Conservation (phyloP, 1,140 invertebrate genomes). For the Cataglyphis hispanica region DNA sequence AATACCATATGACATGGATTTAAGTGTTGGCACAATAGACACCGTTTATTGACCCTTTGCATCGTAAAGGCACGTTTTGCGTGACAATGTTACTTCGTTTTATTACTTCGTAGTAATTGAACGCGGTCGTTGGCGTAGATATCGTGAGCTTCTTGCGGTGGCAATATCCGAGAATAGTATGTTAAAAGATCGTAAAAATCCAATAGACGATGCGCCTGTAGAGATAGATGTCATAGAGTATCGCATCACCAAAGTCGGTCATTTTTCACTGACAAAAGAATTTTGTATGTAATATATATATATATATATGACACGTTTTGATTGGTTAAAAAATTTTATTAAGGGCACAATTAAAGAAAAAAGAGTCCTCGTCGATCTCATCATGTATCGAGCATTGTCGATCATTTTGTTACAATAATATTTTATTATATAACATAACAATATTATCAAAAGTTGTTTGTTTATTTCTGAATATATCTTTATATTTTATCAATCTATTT, state of each 20-base stretch:
- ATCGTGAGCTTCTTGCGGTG: constrained; percentile 36
- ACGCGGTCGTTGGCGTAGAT: constrained; percentile 39
- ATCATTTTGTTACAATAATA: not conserved
- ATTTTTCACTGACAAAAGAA: not conserved
- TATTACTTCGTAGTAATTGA: constrained; percentile 53
- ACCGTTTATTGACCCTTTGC: constrained; percentile 37
- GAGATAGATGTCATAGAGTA: not conserved
- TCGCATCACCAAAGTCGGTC: not conserved
- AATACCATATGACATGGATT: constrained; percentile 37
- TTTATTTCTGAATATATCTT: not conserved
- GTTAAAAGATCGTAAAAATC: constrained; percentile 32
- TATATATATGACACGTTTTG: not conserved
- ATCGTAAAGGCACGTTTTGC: constrained; percentile 41
- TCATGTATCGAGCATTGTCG: not conserved
- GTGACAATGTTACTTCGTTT: constrained; percentile 52
- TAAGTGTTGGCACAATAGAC: constrained; percentile 40
- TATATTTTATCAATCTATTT: not conserved
- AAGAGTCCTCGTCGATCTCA: not conserved
- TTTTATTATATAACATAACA: not conserved
- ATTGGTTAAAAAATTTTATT: not conserved
- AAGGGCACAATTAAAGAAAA: not conserved
- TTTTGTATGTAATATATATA: not conserved
- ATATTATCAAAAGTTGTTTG: not conserved
- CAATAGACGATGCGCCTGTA: not conserved
- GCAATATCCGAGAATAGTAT: constrained; percentile 26